These are phyloP conservation scores for Dufourea novaeangliae DNA, from an alignment of 1,140 invertebrate species.

Conservation along the genomic window DNA sequence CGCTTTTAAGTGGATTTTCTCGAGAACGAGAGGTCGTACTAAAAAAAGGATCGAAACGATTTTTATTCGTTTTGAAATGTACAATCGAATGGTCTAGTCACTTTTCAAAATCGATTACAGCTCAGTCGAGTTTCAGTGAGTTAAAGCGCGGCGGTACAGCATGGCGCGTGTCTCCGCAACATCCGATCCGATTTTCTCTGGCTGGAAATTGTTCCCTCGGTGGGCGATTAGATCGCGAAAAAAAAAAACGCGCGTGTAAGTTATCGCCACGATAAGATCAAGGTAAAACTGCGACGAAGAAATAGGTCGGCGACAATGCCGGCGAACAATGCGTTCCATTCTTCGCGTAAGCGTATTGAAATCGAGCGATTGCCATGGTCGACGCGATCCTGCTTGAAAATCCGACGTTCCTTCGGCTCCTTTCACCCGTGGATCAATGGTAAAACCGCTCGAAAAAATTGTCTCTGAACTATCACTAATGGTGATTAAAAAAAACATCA, in stretches of 20 bases:
- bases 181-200: too few relatives aligned
- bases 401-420: too few relatives aligned
- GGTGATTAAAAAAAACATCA: too few relatives aligned
- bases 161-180: too few relatives aligned
- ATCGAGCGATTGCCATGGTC: background rate
- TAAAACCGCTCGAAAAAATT: too few relatives aligned
- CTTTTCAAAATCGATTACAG: background rate
- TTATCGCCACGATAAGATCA: constrained; percentile 17
- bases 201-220: background rate
- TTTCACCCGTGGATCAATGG: background rate
- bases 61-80: background rate
- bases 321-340: constrained; percentile 8
- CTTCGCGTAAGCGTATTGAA: background rate
- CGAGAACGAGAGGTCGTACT: background rate
- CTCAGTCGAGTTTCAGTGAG: background rate
- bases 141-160: background rate
- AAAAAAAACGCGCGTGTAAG: background rate
- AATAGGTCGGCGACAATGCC: constrained; percentile 1
- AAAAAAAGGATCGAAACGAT: background rate
- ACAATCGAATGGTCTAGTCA: background rate
- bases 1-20: background rate
- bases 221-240: background rate
- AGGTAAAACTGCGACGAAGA: constrained; percentile 7
- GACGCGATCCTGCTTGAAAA: background rate
- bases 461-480: too few relatives aligned